Conservation (phyloP, 2,888 invertebrate genomes). For the Silvanus unidentatus region DNA sequence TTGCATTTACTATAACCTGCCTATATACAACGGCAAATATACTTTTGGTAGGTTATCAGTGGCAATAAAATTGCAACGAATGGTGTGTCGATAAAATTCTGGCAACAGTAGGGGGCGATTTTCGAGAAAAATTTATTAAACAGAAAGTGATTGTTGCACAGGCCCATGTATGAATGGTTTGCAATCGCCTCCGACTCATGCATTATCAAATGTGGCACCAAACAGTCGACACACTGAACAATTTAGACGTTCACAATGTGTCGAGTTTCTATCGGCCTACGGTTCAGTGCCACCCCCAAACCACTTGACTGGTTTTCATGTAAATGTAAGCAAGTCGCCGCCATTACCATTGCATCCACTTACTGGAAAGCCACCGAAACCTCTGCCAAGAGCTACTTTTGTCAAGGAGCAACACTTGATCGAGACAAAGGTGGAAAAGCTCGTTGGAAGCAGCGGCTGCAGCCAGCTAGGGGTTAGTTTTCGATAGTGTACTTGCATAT, state of each 20-base stretch:
- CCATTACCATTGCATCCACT: conserved; percentile 15
- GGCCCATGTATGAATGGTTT: too few species aligned
- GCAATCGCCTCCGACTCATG: conserved; percentile 1
- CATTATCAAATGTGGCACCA: conserved; percentile 3
- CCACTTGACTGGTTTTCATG: conserved; percentile 20
- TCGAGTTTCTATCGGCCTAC: too few species aligned
- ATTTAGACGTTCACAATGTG: too few species aligned
- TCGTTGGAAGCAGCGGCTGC: conserved; percentile 4
- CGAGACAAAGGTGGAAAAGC: conserved; percentile 7
- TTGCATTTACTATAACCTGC: conserved; percentile 4
- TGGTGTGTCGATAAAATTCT: too few species aligned
- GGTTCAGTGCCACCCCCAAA: too few species aligned
- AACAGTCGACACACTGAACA: background rate
- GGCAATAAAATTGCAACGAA: too few species aligned
- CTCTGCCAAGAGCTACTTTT: conserved; percentile 19
- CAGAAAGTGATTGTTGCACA: too few species aligned
- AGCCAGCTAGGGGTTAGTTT: conserved; percentile 14
- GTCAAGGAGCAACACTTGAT: conserved; percentile 5
- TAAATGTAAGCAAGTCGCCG: conserved; percentile 15
- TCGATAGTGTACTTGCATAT: conserved; percentile 1
- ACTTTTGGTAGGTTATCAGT: too few species aligned
- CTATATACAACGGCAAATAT: background rate
- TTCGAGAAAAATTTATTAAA: too few species aligned
- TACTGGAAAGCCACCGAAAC: conserved; percentile 19
- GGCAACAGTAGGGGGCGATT: too few species aligned